Percentiles rank a stretch among this genome's conserved stretches.
Conservation (phyloP, 2,888 invertebrate genomes). For the Slavum lentiscoides region DNA sequence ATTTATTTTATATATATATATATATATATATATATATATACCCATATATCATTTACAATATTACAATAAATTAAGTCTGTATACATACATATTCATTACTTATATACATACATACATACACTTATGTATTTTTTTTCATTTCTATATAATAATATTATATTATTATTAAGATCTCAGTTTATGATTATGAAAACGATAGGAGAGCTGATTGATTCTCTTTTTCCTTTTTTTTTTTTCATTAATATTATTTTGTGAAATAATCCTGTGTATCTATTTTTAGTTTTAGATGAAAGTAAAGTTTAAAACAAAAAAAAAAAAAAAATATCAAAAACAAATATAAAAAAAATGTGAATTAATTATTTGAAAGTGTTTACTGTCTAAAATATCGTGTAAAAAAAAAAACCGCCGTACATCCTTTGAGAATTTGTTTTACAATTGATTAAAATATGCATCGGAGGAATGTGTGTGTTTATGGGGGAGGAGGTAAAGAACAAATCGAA, state of each 20-base stretch:
- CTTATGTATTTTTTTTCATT: conserved; percentile 26
- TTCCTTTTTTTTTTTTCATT: conserved; percentile 20
- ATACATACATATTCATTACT: conserved; percentile 29
- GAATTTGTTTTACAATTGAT: no score
- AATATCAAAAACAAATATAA: conserved; percentile 13
- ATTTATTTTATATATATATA: not conserved
- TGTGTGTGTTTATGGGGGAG: no score
- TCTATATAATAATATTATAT: conserved; percentile 22
- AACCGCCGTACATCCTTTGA: no score
- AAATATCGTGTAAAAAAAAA: not conserved
- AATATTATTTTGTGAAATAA: conserved; percentile 41
- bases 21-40: conserved; percentile 9
- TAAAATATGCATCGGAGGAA: no score
- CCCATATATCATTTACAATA: no score
- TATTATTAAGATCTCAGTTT: conserved; percentile 52
- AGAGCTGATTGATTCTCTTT: conserved; percentile 42
- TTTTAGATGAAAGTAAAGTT: conserved; percentile 41
- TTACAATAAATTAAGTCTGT: conserved; percentile 42
- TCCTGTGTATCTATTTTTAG: conserved; percentile 46
- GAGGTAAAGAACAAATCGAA: no score
- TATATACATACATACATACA: not conserved
- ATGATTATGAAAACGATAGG: conserved; percentile 25
- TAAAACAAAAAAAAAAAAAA: conserved; percentile 10
- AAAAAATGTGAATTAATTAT: conserved; percentile 34
- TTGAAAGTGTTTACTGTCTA: not conserved